Conservation (phyloP, 2,113 vertebrate species). For the Phalacrocorax brasilianus region DNA sequence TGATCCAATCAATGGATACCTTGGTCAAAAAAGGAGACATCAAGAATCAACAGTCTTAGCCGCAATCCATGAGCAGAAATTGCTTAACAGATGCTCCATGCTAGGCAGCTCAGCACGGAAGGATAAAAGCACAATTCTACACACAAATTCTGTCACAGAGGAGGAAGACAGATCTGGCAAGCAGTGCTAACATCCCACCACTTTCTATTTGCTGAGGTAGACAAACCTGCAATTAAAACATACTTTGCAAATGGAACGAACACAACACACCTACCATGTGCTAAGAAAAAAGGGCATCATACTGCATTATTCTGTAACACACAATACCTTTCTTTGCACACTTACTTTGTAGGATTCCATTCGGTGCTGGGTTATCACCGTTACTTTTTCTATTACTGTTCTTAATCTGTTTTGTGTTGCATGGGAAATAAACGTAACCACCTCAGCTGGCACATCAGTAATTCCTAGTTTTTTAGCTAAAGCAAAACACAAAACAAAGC, state of each 20-base stretch:
- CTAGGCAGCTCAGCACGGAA: neutral
- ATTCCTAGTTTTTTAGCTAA: conserved; percentile 86
- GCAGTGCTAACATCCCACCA: neutral
- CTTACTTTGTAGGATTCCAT: conserved; percentile 85
- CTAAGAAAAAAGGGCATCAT: neutral
- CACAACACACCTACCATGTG: accelerated
- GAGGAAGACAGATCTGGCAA: neutral
- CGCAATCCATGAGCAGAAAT: neutral
- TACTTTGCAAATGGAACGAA: neutral
- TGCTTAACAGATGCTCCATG: neutral
- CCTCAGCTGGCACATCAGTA: conserved; percentile 83
- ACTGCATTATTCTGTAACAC: neutral
- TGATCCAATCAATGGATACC: neutral
- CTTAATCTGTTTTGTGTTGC: conserved; percentile 83
- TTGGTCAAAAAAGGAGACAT: neutral
- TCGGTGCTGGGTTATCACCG: conserved; percentile 84
- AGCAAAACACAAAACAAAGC: conserved; percentile 16
- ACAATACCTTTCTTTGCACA: neutral
- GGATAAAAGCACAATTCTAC: neutral
- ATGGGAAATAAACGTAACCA: conserved; percentile 86
- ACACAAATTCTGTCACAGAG: neutral
- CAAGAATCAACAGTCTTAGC: neutral
- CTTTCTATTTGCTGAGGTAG: neutral
- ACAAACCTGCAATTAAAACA: neutral
- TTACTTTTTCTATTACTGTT: conserved; percentile 84